Conservation (phyloP, 1,140 invertebrate genomes). For the Heterodera carotae region DNA sequence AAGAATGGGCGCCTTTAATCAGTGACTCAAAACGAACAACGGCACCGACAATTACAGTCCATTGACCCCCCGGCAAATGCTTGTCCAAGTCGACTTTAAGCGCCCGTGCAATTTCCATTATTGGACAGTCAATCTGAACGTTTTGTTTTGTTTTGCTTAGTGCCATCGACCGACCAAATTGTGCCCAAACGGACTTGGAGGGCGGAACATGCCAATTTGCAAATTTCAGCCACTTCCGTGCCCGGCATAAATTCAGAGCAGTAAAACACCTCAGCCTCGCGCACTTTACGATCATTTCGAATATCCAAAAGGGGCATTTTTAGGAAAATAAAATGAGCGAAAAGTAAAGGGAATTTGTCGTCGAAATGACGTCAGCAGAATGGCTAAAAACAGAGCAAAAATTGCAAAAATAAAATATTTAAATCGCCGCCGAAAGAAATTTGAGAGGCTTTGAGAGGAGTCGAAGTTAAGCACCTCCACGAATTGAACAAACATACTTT, state of each 20-base stretch:
- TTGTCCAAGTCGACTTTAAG: slow-evolving; percentile 23
- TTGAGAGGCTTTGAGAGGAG: too few relatives aligned
- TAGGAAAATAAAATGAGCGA: background rate
- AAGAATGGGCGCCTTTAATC: background rate
- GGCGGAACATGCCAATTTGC: slow-evolving; percentile 3
- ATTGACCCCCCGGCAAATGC: background rate
- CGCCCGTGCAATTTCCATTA: slow-evolving; percentile 16
- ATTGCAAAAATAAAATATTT: too few relatives aligned
- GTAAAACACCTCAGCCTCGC: slow-evolving; percentile 28
- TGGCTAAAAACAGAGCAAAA: too few relatives aligned
- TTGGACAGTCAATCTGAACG: slow-evolving; percentile 8
- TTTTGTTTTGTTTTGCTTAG: background rate
- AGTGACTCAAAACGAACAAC: background rate
- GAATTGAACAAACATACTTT: too few relatives aligned
- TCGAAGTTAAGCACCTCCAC: too few relatives aligned
- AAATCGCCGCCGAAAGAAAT: too few relatives aligned
- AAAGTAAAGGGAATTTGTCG: background rate
- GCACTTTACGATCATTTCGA: slow-evolving; percentile 25
- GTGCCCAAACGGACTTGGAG: background rate
- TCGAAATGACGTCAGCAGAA: background rate
- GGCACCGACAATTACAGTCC: slow-evolving; percentile 21
- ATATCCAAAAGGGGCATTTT: slow-evolving; percentile 23
- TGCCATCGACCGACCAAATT: too few relatives aligned
- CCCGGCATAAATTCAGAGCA: slow-evolving; percentile 13
- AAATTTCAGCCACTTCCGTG: slow-evolving; percentile 2